Evolutionary conservation across 2,888 invertebrate species (phyloP), one percentile per base, ranked within the genome.

Genomic region (Ophonus ardosiacus): DNA sequence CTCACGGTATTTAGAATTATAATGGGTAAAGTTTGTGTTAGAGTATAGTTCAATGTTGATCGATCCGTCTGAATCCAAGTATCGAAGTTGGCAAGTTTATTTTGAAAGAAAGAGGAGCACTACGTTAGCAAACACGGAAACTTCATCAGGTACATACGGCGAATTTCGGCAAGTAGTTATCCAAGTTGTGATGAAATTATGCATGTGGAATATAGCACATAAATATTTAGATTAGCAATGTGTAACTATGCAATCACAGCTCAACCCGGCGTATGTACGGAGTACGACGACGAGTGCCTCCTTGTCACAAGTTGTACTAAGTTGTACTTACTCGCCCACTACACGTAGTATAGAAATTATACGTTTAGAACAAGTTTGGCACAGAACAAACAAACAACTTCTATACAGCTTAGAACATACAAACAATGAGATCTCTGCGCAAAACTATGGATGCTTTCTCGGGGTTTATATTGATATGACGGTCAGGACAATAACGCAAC

Each of bases 211-310:
- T 74, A 74, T 74, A 18, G 71, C 43, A 74, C 71, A 68, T 68
- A 74, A 74, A 74, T 74, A 74, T 74, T 74, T 74, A 74, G 71
- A 74, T 74, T 74, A 74, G 71, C 71, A 43, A 43, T 43, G 18
- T 74, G 71, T 74, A 74, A 18, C 71, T 74, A 40, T 74, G 43
- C 71, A 74, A 74, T 74, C 71, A 74, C 18, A 74, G 71, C 18
- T 68, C 15, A 74, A 13, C 43, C 10, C 43, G 5, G 71, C 71
- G 71, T 43, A 74, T 74, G 71, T 74, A 74, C 43, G 10, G 43
- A 51, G 43, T 74, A 43, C 43, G 31, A 31, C 3, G 3, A 31
- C 43, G 43, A 51, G 43, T 74, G 18, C 43, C 43, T 43, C 40
- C 71, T 74, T 74, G 43, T 43, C 71, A 51, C 43, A 74, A 74